Base-by-base conservation (phyloP, 2,888 invertebrate genomes). In the Caenorhabditis sp. region DNA sequence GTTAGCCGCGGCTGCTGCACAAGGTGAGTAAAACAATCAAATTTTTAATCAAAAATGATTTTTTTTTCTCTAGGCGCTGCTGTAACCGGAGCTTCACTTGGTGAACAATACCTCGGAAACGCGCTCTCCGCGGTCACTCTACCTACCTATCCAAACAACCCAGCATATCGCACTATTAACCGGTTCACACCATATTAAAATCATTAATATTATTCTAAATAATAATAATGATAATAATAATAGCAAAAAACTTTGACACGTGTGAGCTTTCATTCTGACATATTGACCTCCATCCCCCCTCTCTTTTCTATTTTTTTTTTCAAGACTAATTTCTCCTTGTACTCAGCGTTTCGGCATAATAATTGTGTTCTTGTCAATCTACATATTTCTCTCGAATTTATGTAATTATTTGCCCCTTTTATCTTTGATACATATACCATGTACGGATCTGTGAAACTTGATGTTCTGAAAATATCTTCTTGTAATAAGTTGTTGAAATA, bases 101-200 rank as follows among this genome's bases (percentile, higher is more conserved):
- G 79, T 3, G 77, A 80, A 50, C 79, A 76, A 57, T 81, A 81
- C 54, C 65, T 82, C 24, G 74, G 78, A 24, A 70, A 78, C 6
- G 77, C 80, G 8, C 53, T 81, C 27, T 61, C 78, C 2, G 74
- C 81, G 1, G 76, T 78, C 0, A 72, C 81, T 8, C 57, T 81
- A 10, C 76, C 76, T 3, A 68, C 77, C 36, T 80, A 78, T 60
- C 77, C 68, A 17, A 62, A 75, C n/a, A 72, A 73, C 17, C 75
- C 75, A 26, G 73, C 77, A 37, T 69, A 73, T 53, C 68, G 82
- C 54, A 75, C 77, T 6, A 53, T 82, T 54, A 81, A 80, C 49
- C 74, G 82, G 61, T 82, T 81, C 58, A 75, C 82, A 26, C 82
- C 82, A 4, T 82, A 82, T 63, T 82, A 69, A 51, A 10, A 57